Base-by-base conservation (phyloP, 2,113 vertebrate species). In the Anarrhichthys ocellatus region DNA sequence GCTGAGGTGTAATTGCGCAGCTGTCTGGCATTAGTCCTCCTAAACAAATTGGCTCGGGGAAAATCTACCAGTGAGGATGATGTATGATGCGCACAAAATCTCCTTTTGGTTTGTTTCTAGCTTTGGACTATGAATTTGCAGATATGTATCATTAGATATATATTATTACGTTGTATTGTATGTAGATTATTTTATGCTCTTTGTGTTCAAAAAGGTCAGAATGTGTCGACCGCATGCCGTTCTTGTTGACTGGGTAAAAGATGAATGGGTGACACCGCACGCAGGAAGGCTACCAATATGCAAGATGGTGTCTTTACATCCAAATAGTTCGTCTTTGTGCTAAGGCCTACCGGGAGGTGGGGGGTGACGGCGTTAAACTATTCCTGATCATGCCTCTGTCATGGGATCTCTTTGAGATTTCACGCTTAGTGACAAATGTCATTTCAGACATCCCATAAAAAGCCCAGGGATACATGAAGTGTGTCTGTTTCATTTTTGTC, bases 1-100 rank as follows among this genome's bases (percentile, higher is more conserved):
- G 69, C 84, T 87, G 85, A 86, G 78, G 84, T 88, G 91, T 91
- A 90, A 92, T 91, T 89, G 90, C 70, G 59, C 88, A 90, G 81
- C 90, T 91, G 89, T 91, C 88, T 89, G 90, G 85, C 88, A 85
- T 84, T 87, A 80, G 80, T 78, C 77, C 82, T 81, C 50, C 38
- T 50, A 58, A 83, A 86, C 71, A 88, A 82, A 88, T 86, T 89
- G 85, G 78, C 50, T 62, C 68, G 76, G 34, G 64, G 59, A 72
- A 86, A 76, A 87, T 78, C 36, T 70, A 78, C 48, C 72, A 78
- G 73, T 3, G 9, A 56, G 29, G 79, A 42, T n/a, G 58, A 59
- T 71, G 65, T 59, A 83, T 59, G 40, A 58, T 56, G 59, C 67
- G 20, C 42, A 73, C 64, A 62, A 1, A 63, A 38, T 70, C 58